Percentiles rank a stretch among this genome's conserved stretches.
phyloP scores from a whole-genome alignment of 2,113 vertebrate species.

The Erythrocercus mccallii region DNA sequence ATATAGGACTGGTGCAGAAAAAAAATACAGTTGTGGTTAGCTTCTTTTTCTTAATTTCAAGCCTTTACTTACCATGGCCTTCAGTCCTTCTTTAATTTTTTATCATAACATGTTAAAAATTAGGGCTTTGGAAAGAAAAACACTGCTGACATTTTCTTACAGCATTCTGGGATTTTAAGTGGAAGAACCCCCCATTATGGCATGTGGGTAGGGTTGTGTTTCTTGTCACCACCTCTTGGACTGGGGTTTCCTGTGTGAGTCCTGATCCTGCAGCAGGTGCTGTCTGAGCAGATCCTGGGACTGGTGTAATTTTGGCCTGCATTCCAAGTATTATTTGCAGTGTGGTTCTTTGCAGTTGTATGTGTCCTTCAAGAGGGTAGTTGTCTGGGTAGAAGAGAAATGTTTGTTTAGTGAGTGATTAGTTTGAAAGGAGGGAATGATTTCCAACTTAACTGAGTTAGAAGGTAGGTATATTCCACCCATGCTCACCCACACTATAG shows the following conservation, averaged over 20 bases:
- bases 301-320: not conserved
- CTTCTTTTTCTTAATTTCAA: not conserved
- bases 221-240: accelerated
- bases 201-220: accelerated
- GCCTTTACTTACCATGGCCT: accelerated
- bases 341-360: not conserved
- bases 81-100: accelerated
- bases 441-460: not conserved
- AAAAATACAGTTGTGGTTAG: not conserved
- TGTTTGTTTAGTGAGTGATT: not conserved
- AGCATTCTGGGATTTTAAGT: not conserved
- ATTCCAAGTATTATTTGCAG: not conserved
- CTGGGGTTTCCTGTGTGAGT: not conserved
- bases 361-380: not conserved
- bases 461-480: not conserved
- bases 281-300: not conserved
- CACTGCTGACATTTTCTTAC: accelerated
- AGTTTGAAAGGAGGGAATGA: not conserved
- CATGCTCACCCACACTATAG: accelerated
- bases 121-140: not conserved
- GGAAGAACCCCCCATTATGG: accelerated
- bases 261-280: not conserved
- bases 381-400: not conserved
- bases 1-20: not conserved
- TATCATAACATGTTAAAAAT: accelerated